Conservation (phyloP, 2,888 invertebrate genomes). For the Apocheima hispidaria region DNA sequence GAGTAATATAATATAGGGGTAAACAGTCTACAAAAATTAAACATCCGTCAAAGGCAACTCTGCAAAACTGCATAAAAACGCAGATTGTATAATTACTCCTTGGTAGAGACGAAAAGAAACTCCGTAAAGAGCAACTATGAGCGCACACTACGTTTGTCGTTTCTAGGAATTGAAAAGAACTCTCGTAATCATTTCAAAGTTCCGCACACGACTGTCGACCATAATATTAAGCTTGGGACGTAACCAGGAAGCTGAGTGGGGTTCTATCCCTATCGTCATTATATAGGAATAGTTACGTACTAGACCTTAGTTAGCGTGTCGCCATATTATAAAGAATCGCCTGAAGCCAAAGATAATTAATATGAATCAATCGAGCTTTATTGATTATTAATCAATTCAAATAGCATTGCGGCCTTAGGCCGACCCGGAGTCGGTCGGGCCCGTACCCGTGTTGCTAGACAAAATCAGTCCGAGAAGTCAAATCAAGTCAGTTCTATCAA, state of each 20-base stretch:
- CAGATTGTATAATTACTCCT: conserved; percentile 25
- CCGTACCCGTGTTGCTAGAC: no score
- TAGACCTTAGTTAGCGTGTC: no score
- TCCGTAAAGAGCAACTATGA: conserved; percentile 33
- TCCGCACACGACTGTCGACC: conserved; percentile 21
- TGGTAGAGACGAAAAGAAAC: conserved; percentile 20
- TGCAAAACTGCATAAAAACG: conserved; percentile 8
- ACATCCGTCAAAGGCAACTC: conserved; percentile 15
- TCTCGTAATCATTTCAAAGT: conserved; percentile 35
- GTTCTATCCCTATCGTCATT: not conserved
- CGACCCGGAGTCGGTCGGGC: no score
- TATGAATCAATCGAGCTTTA: no score
- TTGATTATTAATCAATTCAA: no score
- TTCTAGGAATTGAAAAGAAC: conserved; percentile 27
- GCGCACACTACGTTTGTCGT: conserved; percentile 18
- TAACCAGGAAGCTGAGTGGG: conserved; percentile 5
- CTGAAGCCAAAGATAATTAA: no score
- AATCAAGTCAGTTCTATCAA: no score
- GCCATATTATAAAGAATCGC: no score
- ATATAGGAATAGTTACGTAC: not conserved
- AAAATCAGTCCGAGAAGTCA: no score
- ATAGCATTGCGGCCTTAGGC: no score
- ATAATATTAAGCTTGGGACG: conserved; percentile 9
- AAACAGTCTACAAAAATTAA: conserved; percentile 6
- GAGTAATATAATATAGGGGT: not conserved